A percentile compares a stretch with the other conserved stretches of the same genome.
Evolutionary conservation across 2,797 vertebrate genomes (phyloP).

Genomic region (Acomys russatus): DNA sequence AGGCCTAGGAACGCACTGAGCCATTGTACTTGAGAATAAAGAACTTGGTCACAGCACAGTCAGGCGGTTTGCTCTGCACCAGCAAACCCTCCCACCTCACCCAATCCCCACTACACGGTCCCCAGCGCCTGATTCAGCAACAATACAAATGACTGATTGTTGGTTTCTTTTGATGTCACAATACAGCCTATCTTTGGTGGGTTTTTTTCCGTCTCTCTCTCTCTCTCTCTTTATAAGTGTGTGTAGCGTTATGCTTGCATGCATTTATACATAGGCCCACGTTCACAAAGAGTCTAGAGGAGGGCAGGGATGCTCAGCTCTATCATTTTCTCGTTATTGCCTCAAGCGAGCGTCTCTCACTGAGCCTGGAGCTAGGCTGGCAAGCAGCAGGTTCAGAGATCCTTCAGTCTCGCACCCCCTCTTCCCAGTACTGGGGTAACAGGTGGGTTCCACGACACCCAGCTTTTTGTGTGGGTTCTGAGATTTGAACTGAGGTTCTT

Average conservation of each 20-base stretch:
- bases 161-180: not conserved
- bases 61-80: not conserved
- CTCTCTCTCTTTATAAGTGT: not conserved
- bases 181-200: not conserved
- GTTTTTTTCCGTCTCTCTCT: not conserved
- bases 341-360: not conserved
- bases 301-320: not conserved
- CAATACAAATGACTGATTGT: not conserved
- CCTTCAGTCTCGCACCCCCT: not conserved
- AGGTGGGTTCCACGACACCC: not conserved
- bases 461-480: not conserved
- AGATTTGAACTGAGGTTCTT: not conserved
- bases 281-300: not conserved
- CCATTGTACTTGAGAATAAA: not conserved
- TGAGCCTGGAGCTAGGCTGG: not conserved
- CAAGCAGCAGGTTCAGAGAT: not conserved
- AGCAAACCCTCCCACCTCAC: not conserved
- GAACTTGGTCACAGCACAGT: not conserved
- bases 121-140: not conserved
- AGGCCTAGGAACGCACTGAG: not conserved
- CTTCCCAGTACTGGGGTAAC: not conserved
- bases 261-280: not conserved
- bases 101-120: not conserved
- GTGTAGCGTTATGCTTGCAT: not conserved
- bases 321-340: not conserved